Conservation (phyloP, 2,113 vertebrate species). For the Hiodon tergisus region DNA sequence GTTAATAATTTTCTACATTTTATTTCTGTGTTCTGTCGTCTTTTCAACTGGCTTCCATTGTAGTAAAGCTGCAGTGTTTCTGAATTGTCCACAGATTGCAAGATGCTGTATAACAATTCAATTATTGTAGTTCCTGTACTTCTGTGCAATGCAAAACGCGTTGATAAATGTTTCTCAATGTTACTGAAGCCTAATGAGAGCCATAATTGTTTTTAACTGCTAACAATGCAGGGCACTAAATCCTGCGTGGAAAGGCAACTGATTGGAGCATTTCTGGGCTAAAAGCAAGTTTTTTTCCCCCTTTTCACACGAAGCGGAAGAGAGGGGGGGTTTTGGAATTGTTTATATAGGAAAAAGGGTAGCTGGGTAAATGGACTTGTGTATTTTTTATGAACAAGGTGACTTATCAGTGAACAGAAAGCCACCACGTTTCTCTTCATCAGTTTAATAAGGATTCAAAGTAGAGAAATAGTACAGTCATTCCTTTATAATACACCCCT, state of each 20-base stretch:
- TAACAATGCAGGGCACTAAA: slow-evolving; percentile 46
- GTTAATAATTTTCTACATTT: slow-evolving; percentile 58
- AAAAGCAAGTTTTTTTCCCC: no score
- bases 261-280: slow-evolving; percentile 33
- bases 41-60: slow-evolving; percentile 14
- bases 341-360: slow-evolving; percentile 7
- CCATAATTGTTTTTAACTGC: slow-evolving; percentile 48
- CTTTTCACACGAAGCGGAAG: slow-evolving; percentile 1
- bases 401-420: slow-evolving; percentile 83
- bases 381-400: slow-evolving; percentile 81
- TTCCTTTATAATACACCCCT: slow-evolving; percentile 98
- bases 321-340: slow-evolving; percentile 28
- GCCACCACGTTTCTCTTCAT: slow-evolving; percentile 85
- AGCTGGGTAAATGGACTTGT: slow-evolving; percentile 47
- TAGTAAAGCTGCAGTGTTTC: slow-evolving; percentile 48
- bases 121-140: slow-evolving; percentile 34
- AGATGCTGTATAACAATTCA: slow-evolving; percentile 52
- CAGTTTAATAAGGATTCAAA: slow-evolving; percentile 83
- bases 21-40: slow-evolving; percentile 50
- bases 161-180: background rate
- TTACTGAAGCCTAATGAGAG: slow-evolving; percentile 54
- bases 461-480: slow-evolving; percentile 91
- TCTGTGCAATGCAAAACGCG: background rate
- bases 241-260: slow-evolving; percentile 43
- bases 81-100: slow-evolving; percentile 49